Evolutionary conservation across 2,113 vertebrate genomes (phyloP).

Genomic region (Tenebrosternarchus preto): DNA sequence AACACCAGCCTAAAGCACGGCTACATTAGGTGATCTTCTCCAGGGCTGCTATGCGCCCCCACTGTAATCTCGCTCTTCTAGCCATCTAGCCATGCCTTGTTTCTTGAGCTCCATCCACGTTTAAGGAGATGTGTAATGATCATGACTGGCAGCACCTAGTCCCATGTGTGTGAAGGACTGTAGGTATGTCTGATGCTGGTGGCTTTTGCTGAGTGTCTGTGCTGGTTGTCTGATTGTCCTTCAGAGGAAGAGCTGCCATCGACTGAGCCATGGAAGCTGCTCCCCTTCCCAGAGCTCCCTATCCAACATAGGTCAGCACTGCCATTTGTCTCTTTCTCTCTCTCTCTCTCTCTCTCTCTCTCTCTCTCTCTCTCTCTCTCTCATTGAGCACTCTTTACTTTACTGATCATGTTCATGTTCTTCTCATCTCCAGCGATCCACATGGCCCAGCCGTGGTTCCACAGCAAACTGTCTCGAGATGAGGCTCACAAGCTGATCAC

Average conservation of each 20-base stretch:
- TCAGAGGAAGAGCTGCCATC: slow-evolving; percentile 91
- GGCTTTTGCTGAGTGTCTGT: neutral
- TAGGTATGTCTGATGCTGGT: neutral
- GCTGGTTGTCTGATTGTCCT: slow-evolving; percentile 38
- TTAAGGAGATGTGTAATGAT: neutral
- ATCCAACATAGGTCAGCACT: slow-evolving; percentile 80
- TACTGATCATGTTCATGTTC: slow-evolving; percentile 6
- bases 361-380: neutral
- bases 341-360: neutral
- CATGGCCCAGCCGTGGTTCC: slow-evolving; percentile 92
- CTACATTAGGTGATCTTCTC: slow-evolving; percentile 26
- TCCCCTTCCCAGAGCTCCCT: slow-evolving; percentile 78
- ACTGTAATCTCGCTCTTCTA: neutral
- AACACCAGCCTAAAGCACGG: slow-evolving; percentile 16
- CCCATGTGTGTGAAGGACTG: neutral
- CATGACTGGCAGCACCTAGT: neutral
- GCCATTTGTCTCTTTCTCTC: neutral
- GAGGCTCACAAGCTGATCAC: slow-evolving; percentile 90
- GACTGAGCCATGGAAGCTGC: slow-evolving; percentile 87
- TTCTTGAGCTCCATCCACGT: neutral
- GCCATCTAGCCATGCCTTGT: slow-evolving; percentile 11
- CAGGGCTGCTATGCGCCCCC: neutral
- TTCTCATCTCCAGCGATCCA: slow-evolving; percentile 80
- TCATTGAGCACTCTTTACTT: neutral
- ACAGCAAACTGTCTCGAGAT: slow-evolving; percentile 91